Percentiles rank a stretch among this genome's conserved stretches.
Evolutionary conservation across 1,140 invertebrate genomes (phyloP).

Genomic region (Pteromalus puparum): DNA sequence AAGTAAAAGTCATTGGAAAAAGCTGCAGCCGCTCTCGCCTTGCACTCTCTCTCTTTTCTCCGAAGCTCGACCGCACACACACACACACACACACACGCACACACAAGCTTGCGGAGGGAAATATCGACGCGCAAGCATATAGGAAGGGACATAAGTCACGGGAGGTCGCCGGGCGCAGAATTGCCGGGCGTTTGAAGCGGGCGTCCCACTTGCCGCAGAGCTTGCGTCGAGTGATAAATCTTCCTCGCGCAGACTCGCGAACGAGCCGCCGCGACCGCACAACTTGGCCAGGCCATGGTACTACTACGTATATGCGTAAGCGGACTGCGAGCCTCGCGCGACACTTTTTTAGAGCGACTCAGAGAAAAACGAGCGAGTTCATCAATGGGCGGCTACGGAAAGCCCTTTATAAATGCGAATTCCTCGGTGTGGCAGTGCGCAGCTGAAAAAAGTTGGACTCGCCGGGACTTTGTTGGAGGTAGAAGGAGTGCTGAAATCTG

Average conservation of each 20-base stretch:
- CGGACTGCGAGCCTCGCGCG: too few species aligned
- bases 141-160: slow-evolving; percentile 43
- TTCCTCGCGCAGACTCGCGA: slow-evolving; percentile 15
- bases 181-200: slow-evolving; percentile 13
- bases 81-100: not conserved
- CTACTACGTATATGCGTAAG: not conserved
- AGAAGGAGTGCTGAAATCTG: too few species aligned
- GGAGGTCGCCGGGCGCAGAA: not conserved
- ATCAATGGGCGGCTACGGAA: slow-evolving; percentile 28
- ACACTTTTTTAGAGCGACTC: not conserved
- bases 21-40: too few species aligned
- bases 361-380: slow-evolving; percentile 24
- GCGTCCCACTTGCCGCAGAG: not conserved
- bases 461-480: not conserved
- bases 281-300: not conserved
- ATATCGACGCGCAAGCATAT: not conserved
- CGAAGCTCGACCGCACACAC: not conserved
- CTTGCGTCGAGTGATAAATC: slow-evolving; percentile 40
- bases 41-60: not conserved
- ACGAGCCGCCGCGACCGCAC: slow-evolving; percentile 26
- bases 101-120: not conserved
- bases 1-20: slow-evolving; percentile 7
- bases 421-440: not conserved
- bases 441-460: not conserved
- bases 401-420: slow-evolving; percentile 44